These are phyloP conservation scores for Apotomis capreana DNA, from an alignment of 2,888 invertebrate species.

Conservation along the genomic window DNA sequence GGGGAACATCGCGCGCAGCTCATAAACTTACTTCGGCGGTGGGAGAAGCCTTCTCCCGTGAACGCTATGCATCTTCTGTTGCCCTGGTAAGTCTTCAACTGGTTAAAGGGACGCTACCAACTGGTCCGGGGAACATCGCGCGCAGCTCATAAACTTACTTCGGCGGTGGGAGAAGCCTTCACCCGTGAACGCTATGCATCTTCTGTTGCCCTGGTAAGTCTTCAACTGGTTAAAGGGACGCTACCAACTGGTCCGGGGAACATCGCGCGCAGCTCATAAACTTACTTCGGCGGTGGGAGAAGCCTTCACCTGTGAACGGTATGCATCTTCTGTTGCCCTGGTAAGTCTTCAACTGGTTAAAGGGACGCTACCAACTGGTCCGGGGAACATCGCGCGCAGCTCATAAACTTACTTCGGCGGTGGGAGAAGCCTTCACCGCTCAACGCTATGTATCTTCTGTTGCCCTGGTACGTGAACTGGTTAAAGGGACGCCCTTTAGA, in stretches of 20 bases:
- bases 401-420: too few species aligned
- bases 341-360: too few species aligned
- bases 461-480: slow-evolving; percentile 89
- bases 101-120: too few species aligned
- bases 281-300: slow-evolving; percentile 93
- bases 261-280: slow-evolving; percentile 93
- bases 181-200: slow-evolving; percentile 91
- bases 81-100: too few species aligned
- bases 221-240: slow-evolving; percentile 24
- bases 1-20: slow-evolving; percentile 93
- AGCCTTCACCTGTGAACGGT: slow-evolving; percentile 85
- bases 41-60: slow-evolving; percentile 91
- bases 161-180: too few species aligned
- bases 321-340: too few species aligned
- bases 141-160: too few species aligned
- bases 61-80: too few species aligned
- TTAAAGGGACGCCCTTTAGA: too few species aligned
- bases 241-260: slow-evolving; percentile 93
- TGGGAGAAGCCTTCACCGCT: slow-evolving; percentile 60
- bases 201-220: slow-evolving; percentile 93
- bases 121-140: too few species aligned
- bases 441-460: slow-evolving; percentile 94
- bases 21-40: slow-evolving; percentile 93
- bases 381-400: too few species aligned
- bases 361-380: too few species aligned